Base-by-base conservation (phyloP, 2,888 invertebrate species). In the Philaethria dido region DNA sequence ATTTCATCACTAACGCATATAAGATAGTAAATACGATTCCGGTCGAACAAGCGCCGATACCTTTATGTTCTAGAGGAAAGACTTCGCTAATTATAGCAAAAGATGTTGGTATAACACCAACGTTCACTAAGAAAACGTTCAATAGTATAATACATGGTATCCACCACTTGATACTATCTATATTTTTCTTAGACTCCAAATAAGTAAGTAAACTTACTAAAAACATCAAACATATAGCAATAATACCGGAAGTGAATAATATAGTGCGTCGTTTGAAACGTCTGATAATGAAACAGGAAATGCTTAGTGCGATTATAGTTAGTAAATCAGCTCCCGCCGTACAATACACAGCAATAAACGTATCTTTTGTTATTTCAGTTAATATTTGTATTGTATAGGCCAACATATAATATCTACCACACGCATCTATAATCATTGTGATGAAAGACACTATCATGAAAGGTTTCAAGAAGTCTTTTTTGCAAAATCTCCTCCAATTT, bases 1-100 rank as follows among this genome's bases (percentile, higher is more conserved):
- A 36, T 69, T 80, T 84, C 13, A 84, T 66, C 1, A 75, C 71
- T 3, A 77, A n/a, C 3, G 76, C 73, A 57, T 78, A 83, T 0
- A 81, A 69, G 6, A 68, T 14, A 0, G 81, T 77, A 22, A 81
- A 80, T 4, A 78, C 71, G 22, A 84, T 48, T 0, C 83, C 81
- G 45, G 78, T 70, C 4, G 76, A 62, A 33, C 74, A 77, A 4
- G 74, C 73, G 18, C 80, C 82, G 11, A 73, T 50, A 1, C 81
- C 82, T 66, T 78, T 84, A 36, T 79, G 73, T 45, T 82, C 79
- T 33, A 85, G 71, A 13, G 85, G 83, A 69, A 83, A 80, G 48
- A 84, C 72, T 75, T 85, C 85, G 0, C 79, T 52, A 8, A 65
- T 62, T 18, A 70, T 60, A 8, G 70, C 64, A 48, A 70, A 70